phyloP scores from a whole-genome alignment of 2,797 vertebrate genomes.

The Falco novaeseelandiae region DNA sequence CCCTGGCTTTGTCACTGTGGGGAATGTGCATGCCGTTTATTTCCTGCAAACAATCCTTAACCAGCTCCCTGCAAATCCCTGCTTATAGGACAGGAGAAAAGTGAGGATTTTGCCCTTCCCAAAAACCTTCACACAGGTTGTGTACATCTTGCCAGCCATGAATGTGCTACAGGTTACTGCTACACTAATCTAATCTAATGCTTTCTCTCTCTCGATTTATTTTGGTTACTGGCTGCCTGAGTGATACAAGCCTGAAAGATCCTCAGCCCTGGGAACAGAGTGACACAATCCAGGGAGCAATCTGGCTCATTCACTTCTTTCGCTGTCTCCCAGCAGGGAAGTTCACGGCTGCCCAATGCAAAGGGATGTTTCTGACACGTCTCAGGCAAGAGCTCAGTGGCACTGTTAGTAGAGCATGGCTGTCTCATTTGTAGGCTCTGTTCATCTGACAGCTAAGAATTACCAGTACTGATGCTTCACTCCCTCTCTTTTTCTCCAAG shows the following conservation, averaged over 20 bases:
- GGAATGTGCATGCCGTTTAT: not conserved
- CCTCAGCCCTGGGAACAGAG: not conserved
- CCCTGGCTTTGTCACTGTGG: not conserved
- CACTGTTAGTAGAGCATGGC: slow-evolving; percentile 65
- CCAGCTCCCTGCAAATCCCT: not conserved
- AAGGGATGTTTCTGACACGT: not conserved
- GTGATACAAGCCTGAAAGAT: not conserved
- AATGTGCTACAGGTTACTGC: not conserved
- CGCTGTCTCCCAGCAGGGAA: not conserved
- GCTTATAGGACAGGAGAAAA: not conserved
- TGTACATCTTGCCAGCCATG: fast-evolving
- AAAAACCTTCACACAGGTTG: not conserved
- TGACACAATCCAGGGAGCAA: fast-evolving
- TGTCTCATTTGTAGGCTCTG: slow-evolving; percentile 70
- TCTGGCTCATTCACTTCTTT: not conserved
- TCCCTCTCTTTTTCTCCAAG: slow-evolving; percentile 50
- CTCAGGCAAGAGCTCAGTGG: slow-evolving; percentile 30
- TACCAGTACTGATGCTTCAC: slow-evolving; percentile 65
- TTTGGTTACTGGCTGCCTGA: not conserved
- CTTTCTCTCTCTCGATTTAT: not conserved
- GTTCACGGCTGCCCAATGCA: not conserved
- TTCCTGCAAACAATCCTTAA: not conserved
- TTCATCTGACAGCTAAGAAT: slow-evolving; percentile 74
- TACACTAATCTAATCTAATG: fast-evolving
- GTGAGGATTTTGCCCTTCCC: fast-evolving